Percentiles rank a stretch among this genome's conserved stretches.
These are phyloP conservation scores for Phoeniculus purpureus DNA, from an alignment of 2,797 vertebrate species.

Conservation along the genomic window DNA sequence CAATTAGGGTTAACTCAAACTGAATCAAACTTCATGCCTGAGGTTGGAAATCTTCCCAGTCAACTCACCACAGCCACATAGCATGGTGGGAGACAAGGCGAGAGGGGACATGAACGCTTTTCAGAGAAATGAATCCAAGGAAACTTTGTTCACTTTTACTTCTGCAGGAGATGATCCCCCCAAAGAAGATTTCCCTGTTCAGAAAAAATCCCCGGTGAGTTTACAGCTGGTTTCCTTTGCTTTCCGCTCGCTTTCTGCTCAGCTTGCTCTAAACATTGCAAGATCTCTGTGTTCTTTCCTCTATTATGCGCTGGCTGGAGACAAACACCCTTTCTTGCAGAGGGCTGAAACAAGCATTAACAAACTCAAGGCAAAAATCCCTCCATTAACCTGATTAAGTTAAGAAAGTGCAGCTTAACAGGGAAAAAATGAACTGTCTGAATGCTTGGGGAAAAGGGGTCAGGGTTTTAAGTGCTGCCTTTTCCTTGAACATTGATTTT, in stretches of 20 bases:
- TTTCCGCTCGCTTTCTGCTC: conserved; percentile 44
- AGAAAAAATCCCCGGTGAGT: conserved; percentile 79
- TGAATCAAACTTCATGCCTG: conserved; percentile 72
- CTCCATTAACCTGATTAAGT: conserved; percentile 61
- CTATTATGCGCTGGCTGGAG: conserved; percentile 52
- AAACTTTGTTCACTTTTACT: conserved; percentile 77
- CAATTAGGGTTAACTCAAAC: conserved; percentile 77
- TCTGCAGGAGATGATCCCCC: conserved; percentile 74
- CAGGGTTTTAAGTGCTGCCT: conserved; percentile 2
- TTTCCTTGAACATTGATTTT: background rate
- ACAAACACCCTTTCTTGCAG: conserved; percentile 63
- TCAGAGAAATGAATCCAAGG: conserved; percentile 77
- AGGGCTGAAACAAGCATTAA: conserved; percentile 51
- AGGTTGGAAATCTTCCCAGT: conserved; percentile 79
- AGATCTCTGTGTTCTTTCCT: conserved; percentile 54
- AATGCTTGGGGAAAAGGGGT: background rate
- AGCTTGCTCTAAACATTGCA: conserved; percentile 43
- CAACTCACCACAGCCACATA: conserved; percentile 78
- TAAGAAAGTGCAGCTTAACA: conserved; percentile 33
- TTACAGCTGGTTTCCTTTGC: conserved; percentile 29
- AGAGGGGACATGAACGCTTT: conserved; percentile 78
- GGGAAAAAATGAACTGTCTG: background rate
- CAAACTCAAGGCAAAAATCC: conserved; percentile 55
- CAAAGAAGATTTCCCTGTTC: conserved; percentile 54
- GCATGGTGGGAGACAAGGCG: conserved; percentile 75